Conservation (phyloP, 2,797 vertebrate species). For the Rhinichthys osculus region DNA sequence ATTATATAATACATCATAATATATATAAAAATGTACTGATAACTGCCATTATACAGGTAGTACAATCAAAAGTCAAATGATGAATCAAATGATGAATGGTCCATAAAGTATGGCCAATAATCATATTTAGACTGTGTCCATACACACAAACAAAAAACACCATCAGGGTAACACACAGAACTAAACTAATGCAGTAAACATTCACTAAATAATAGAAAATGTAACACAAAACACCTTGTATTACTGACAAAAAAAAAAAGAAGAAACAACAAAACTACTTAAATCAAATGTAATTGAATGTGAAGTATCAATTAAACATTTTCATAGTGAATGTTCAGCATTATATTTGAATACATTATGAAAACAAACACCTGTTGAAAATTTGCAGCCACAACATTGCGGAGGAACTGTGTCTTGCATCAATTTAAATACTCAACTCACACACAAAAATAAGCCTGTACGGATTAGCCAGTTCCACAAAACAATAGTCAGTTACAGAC, state of each 20-base stretch:
- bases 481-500: slow-evolving; percentile 2
- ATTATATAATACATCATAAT: neutral
- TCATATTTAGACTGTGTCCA: neutral
- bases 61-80: neutral
- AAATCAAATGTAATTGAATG: neutral
- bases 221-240: neutral
- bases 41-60: neutral
- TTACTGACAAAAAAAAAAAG: neutral
- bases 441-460: slow-evolving; percentile 4
- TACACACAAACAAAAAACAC: neutral
- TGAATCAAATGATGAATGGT: neutral
- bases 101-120: neutral
- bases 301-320: neutral
- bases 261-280: neutral
- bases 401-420: neutral
- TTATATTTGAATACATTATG: neutral
- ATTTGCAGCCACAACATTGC: neutral
- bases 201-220: neutral
- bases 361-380: slow-evolving; percentile 18
- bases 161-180: neutral
- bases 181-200: neutral
- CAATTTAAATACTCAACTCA: neutral
- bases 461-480: slow-evolving; percentile 33
- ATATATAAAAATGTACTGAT: neutral
- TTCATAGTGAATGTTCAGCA: neutral